Conservation (phyloP, 2,888 invertebrate species). For the Boloria euphrosyne region DNA sequence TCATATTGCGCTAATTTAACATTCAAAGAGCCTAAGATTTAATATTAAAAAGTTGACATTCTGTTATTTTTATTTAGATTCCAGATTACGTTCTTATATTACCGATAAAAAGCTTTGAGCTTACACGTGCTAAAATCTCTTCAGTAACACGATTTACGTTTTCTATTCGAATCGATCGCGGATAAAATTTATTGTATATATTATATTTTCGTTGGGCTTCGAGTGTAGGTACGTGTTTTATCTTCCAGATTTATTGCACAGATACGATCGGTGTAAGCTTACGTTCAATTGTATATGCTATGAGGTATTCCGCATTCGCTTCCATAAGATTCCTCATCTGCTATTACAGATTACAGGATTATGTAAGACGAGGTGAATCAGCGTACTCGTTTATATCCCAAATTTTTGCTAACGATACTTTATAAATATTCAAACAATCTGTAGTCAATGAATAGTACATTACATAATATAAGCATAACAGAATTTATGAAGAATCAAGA, state of each 20-base stretch:
- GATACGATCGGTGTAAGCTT: slow-evolving; percentile 72
- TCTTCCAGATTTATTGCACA: slow-evolving; percentile 76
- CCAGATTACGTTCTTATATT: slow-evolving; percentile 30
- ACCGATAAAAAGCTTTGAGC: slow-evolving; percentile 25
- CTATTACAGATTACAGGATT: slow-evolving; percentile 37
- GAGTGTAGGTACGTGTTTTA: slow-evolving; percentile 55
- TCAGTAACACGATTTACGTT: slow-evolving; percentile 45
- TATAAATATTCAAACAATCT: slow-evolving; percentile 5
- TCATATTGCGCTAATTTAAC: slow-evolving; percentile 40
- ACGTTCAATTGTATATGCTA: slow-evolving; percentile 62
- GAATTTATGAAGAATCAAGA: slow-evolving; percentile 49
- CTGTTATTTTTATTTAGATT: slow-evolving; percentile 26
- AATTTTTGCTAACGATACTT: not conserved
- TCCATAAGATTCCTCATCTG: slow-evolving; percentile 40
- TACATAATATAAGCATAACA: slow-evolving; percentile 36
- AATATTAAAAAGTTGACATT: slow-evolving; percentile 25
- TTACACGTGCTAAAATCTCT: slow-evolving; percentile 35
- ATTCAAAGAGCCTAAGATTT: slow-evolving; percentile 27
- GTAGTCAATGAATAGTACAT: slow-evolving; percentile 4
- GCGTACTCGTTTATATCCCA: slow-evolving; percentile 19
- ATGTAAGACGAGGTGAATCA: slow-evolving; percentile 33
- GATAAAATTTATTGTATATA: slow-evolving; percentile 54
- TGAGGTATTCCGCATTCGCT: slow-evolving; percentile 55
- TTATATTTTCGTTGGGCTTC: slow-evolving; percentile 54
- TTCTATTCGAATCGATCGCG: slow-evolving; percentile 47